Percentiles rank a stretch among this genome's conserved stretches.
Evolutionary conservation across 1,140 invertebrate species (phyloP).

Genomic region (Platyscapa corneri): DNA sequence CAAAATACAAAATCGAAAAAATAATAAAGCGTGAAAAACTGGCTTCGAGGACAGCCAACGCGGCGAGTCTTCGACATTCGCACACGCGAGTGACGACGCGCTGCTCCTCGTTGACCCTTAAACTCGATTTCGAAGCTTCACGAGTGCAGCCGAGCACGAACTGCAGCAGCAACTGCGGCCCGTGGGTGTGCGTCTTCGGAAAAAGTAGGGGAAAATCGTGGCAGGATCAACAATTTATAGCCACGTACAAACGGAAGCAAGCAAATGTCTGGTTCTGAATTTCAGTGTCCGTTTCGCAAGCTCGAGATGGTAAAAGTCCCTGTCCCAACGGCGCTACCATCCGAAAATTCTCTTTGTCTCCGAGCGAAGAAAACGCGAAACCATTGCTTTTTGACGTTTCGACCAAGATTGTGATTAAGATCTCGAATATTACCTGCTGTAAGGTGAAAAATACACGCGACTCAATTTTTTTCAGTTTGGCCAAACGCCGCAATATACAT

Average conservation of each 20-base stretch:
- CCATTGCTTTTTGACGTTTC: too few species aligned
- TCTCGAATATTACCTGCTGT: too few species aligned
- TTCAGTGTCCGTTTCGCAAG: too few species aligned
- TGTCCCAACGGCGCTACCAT: too few species aligned
- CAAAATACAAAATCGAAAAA: constrained; percentile 43
- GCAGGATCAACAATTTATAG: neutral
- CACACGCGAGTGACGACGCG: neutral
- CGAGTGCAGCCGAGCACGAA: neutral
- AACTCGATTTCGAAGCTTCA: neutral
- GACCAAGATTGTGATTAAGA: too few species aligned
- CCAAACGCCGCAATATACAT: too few species aligned
- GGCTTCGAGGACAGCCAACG: neutral
- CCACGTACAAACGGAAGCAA: neutral
- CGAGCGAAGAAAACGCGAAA: too few species aligned
- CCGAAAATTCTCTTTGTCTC: too few species aligned
- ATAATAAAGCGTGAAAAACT: constrained; percentile 38
- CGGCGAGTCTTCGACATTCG: neutral
- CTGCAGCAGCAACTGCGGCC: neutral
- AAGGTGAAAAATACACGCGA: too few species aligned
- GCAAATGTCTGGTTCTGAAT: too few species aligned
- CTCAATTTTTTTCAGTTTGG: too few species aligned
- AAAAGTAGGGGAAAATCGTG: neutral
- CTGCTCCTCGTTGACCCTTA: neutral
- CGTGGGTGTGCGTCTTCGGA: neutral
- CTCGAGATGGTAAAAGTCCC: too few species aligned